Percentiles rank a stretch among this genome's conserved stretches.
Evolutionary conservation across 2,113 vertebrate species (phyloP).

Genomic region (Pteruthius melanotis): DNA sequence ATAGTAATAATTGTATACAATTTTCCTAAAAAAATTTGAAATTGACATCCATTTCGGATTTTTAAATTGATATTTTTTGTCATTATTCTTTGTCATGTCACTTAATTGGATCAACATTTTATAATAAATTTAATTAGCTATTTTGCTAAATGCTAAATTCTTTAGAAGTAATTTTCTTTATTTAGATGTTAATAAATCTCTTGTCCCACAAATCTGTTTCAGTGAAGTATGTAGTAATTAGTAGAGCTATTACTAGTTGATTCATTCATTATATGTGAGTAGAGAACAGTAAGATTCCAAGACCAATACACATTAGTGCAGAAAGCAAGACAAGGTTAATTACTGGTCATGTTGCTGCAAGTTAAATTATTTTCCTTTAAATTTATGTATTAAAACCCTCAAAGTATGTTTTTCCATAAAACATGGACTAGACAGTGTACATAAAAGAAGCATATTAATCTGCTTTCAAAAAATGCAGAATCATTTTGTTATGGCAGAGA

Average conservation of each 20-base stretch:
- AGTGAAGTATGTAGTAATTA: background rate
- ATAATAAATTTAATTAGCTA: background rate
- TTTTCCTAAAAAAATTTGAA: background rate
- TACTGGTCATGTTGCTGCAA: background rate
- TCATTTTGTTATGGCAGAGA: background rate
- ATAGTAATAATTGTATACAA: background rate
- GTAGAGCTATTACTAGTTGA: background rate
- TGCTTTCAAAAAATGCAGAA: background rate
- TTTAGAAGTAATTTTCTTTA: background rate
- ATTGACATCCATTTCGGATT: rapidly evolving
- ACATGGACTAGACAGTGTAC: background rate
- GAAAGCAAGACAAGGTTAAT: background rate
- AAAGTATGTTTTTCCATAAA: background rate
- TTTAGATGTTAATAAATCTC: background rate
- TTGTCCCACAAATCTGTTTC: background rate
- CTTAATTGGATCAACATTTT: background rate
- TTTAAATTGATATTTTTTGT: background rate
- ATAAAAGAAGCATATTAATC: background rate
- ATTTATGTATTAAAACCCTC: background rate
- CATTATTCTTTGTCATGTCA: background rate
- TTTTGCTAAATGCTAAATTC: background rate
- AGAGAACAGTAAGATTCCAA: background rate
- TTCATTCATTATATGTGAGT: background rate
- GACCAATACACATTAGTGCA: background rate
- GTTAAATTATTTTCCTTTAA: background rate